phyloP scores from a whole-genome alignment of 2,888 invertebrate species.

The Hipparchia sbordonii region DNA sequence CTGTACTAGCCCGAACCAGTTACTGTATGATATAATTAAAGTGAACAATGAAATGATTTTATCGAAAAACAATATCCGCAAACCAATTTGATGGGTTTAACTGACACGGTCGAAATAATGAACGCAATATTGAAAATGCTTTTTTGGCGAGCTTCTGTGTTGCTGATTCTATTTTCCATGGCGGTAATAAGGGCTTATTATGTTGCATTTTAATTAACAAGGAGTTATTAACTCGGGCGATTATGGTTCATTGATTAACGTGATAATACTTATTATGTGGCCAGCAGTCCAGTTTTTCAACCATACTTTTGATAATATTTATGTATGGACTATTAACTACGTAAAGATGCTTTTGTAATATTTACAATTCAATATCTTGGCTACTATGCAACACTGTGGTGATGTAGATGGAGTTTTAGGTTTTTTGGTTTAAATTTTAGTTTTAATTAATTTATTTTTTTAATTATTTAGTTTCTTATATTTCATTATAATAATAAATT shows the following conservation, averaged over 20 bases:
- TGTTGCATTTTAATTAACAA: conserved; percentile 21
- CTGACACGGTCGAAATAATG: conserved; percentile 37
- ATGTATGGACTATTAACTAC: too few species aligned
- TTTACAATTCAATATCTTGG: too few species aligned
- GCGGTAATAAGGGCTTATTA: conserved; percentile 14
- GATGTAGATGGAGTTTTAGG: too few species aligned
- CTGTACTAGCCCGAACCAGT: conserved; percentile 39
- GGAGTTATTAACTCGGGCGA: neutral
- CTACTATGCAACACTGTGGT: too few species aligned
- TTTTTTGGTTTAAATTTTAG: too few species aligned
- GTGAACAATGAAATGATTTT: conserved; percentile 52
- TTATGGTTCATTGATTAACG: conserved; percentile 4
- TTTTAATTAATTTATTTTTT: too few species aligned
- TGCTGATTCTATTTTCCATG: conserved; percentile 12
- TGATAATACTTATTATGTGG: neutral
- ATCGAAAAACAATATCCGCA: conserved; percentile 50
- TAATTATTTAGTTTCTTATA: too few species aligned
- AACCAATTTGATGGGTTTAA: conserved; percentile 38
- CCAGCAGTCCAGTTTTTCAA: too few species aligned
- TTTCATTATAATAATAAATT: too few species aligned
- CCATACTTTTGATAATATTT: too few species aligned
- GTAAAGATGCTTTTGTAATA: too few species aligned
- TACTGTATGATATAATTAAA: conserved; percentile 54
- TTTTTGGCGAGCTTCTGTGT: conserved; percentile 25
- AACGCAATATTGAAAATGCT: conserved; percentile 36